Conservation (phyloP, 2,113 vertebrate genomes). For the Aphelocoma coerulescens region DNA sequence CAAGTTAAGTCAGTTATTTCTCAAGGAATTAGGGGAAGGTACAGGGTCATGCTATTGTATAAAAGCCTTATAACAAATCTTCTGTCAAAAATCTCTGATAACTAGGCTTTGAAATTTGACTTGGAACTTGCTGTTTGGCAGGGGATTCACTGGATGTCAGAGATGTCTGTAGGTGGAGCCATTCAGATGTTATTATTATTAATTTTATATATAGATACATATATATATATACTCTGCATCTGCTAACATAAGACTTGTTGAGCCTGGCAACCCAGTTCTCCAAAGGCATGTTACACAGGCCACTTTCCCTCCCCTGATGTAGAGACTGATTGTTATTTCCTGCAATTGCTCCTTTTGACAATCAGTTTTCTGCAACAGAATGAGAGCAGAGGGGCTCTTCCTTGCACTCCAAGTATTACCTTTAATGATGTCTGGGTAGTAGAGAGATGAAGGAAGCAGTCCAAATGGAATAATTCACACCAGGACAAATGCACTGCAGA, state of each 20-base stretch:
- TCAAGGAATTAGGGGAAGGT: not conserved
- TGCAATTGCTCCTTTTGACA: not conserved
- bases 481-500: not conserved
- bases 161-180: not conserved
- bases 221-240: not conserved
- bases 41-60: not conserved
- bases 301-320: not conserved
- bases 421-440: not conserved
- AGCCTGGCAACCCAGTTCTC: not conserved
- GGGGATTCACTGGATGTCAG: not conserved
- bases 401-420: not conserved
- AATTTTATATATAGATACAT: not conserved
- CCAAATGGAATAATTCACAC: not conserved
- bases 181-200: not conserved
- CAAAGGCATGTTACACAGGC: not conserved
- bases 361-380: not conserved
- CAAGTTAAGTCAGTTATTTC: not conserved
- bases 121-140: not conserved
- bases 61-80: not conserved
- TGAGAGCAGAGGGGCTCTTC: not conserved
- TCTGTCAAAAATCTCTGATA: not conserved
- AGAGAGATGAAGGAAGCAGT: not conserved
- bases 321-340: not conserved
- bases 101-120: not conserved
- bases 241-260: not conserved